phyloP scores from a whole-genome alignment of 1,140 invertebrate species.

The Sminthurides bifidus region DNA sequence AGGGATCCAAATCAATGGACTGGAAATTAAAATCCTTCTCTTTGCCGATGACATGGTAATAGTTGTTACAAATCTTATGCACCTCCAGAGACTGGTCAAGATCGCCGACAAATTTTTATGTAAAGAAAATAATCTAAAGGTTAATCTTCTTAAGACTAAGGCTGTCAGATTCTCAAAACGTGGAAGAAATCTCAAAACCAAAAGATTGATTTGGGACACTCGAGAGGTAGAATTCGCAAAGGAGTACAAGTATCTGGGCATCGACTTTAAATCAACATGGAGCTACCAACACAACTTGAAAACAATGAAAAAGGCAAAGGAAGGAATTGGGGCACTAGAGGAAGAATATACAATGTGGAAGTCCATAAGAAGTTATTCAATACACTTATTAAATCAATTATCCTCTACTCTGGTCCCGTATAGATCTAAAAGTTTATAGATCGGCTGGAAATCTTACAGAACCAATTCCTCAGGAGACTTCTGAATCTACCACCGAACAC shows the following conservation, averaged over 20 bases:
- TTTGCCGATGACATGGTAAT: slow-evolving; percentile 4
- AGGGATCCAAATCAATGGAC: neutral
- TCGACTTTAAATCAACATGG: neutral
- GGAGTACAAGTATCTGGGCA: neutral
- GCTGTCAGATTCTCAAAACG: slow-evolving; percentile 1
- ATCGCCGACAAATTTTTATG: neutral
- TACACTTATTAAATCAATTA: neutral
- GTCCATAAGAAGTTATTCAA: neutral
- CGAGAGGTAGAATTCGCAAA: slow-evolving; percentile 1
- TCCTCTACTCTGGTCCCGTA: neutral
- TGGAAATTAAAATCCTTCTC: neutral
- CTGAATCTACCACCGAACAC: too few species aligned
- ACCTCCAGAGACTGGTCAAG: neutral
- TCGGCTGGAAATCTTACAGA: slow-evolving; percentile 4
- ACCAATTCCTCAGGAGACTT: neutral
- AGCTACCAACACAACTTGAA: neutral
- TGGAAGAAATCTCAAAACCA: neutral
- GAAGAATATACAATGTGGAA: neutral
- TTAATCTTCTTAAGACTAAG: slow-evolving; percentile 2
- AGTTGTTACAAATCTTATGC: neutral
- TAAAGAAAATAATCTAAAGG: neutral
- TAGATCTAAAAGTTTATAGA: neutral
- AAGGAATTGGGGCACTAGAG: neutral
- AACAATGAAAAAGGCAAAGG: neutral
- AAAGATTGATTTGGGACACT: neutral